Percentiles rank a stretch among this genome's conserved stretches.
These are phyloP conservation scores for Alectoris magna DNA, from an alignment of 2,797 vertebrate genomes.

Conservation along the genomic window DNA sequence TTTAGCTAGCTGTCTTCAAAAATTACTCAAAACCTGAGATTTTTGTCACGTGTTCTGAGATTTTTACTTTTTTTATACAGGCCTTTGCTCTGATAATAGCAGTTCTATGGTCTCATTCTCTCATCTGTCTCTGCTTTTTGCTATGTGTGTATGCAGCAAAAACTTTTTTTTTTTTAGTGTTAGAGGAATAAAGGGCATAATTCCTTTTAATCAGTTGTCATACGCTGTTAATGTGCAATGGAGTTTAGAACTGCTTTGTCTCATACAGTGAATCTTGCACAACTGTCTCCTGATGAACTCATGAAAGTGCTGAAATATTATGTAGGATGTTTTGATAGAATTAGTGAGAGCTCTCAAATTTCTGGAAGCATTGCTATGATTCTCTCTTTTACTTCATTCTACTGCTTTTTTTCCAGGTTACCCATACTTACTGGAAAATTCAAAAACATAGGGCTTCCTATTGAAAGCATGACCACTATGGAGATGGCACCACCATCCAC, in stretches of 20 bases:
- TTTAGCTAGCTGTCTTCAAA: background rate
- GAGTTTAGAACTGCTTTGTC: background rate
- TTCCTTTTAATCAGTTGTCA: background rate
- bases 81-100: background rate
- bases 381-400: background rate
- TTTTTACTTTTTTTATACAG: background rate
- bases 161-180: background rate
- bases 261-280: background rate
- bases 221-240: background rate
- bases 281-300: background rate
- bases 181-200: background rate
- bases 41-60: background rate
- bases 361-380: background rate
- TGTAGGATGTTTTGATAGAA: background rate
- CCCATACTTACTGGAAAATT: background rate
- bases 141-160: background rate
- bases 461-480: background rate
- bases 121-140: background rate
- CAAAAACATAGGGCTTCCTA: fast-evolving
- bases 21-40: background rate
- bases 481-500: background rate
- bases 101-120: background rate
- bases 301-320: background rate
- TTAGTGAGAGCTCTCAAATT: background rate
- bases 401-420: background rate